Evolutionary conservation across 2,888 invertebrate genomes (phyloP), one percentile per base, ranked within the genome.

Genomic region (Cosmia pyralina): DNA sequence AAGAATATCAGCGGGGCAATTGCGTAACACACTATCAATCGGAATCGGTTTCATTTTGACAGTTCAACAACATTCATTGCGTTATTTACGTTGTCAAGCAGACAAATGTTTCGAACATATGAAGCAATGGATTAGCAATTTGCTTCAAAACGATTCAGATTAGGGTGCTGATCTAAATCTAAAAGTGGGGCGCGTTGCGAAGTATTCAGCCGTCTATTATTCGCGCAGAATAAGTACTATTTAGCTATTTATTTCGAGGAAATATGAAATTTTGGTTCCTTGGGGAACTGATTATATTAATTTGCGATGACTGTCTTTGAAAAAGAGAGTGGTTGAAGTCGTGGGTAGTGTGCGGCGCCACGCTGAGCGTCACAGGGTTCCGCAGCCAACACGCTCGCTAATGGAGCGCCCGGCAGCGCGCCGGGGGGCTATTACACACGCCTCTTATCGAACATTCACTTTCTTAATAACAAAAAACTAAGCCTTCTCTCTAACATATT

Each of bases 351-450:
- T 17, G 72, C 53, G 77, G 88, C 88, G 81, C 88, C 94, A 92
- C 90, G 94, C 94, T 90, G 95, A 78, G 95, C 94, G 76, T 89
- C 79, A 87, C 92, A 91, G 95, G 95, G 92, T 87, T 89, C 90
- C 92, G 75, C 78, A 79, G 87, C 87, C 89, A 85, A 94, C 94
- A 94, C 89, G 92, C 84, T 87, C 93, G 86, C 90, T 95, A 95
- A 95, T 95, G 95, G 94, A 94, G 90, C 90, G 85, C 88, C 84
- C 55, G 82, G 84, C 89, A 79, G 79, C 92, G 87, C 92, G 88
- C 90, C 90, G 87, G 93, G 94, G 92, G 92, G 93, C 90, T 89
- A 91, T 91, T 92, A 93, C 92, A 90, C 84, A 90, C 91, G 89
- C 90, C 92, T 92, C 90, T 93, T 93, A 94, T 93, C 91, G 92